Conservation (phyloP, 2,113 vertebrate species). For the Epinephelus cyanopodus region DNA sequence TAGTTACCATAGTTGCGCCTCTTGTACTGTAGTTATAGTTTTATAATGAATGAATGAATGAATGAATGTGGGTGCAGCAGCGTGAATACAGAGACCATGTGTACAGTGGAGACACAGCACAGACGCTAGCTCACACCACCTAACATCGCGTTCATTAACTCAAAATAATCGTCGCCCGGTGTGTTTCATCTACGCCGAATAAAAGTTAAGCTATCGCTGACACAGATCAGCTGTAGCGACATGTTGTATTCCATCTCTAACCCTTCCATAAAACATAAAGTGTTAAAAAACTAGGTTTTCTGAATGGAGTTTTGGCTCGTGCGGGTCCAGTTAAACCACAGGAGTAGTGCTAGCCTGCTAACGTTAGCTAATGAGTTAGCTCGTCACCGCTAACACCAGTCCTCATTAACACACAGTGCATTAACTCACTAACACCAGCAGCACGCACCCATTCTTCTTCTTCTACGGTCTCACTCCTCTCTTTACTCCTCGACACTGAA, state of each 20-base stretch:
- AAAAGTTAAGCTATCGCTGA: rapidly evolving
- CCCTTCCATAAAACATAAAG: rapidly evolving
- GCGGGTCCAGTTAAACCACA: background rate
- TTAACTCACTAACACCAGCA: rapidly evolving
- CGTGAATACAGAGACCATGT: background rate
- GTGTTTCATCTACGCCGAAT: background rate
- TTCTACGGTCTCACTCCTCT: too few relatives aligned
- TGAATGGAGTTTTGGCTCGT: background rate
- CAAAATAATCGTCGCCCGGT: background rate
- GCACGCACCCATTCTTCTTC: conserved; percentile 24
- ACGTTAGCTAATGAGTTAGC: background rate
- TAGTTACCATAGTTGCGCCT: too few relatives aligned
- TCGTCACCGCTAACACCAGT: rapidly evolving
- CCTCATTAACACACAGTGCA: conserved; percentile 37
- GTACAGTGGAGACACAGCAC: background rate
- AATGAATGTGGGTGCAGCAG: too few relatives aligned
- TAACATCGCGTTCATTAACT: background rate
- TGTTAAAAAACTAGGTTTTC: rapidly evolving
- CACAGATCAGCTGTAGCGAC: rapidly evolving
- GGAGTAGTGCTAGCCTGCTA: too few relatives aligned
- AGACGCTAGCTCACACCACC: too few relatives aligned
- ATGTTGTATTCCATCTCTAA: too few relatives aligned
- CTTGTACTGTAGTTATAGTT: too few relatives aligned
- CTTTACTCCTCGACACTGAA: too few relatives aligned
- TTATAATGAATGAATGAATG: too few relatives aligned